Base-by-base conservation (phyloP, 2,888 invertebrate genomes). In the Hemicrepidius hirtus region DNA sequence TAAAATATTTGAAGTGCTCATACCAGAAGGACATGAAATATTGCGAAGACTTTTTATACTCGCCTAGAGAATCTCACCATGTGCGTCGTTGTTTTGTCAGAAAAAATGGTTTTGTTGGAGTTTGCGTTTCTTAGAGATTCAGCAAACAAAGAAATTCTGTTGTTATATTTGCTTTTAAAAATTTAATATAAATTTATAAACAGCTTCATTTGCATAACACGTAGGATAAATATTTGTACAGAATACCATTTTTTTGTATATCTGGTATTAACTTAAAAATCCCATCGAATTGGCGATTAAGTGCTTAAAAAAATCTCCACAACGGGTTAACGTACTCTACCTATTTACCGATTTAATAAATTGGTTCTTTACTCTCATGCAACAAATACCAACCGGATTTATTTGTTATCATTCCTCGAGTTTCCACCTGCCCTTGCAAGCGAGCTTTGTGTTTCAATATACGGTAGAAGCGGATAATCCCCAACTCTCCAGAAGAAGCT, bases 381-480 rank as follows among this genome's bases (percentile, higher is more conserved):
- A 65, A 59, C 49, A 53, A 66, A 62, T 63, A 49, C 59, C 46
- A 18, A 28, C 40, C 53, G 62, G 55, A 71, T 71, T 75, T 69
- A 74, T 74, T 71, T 76, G 71, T 65, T 68, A 76, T 77, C 72
- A 70, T 73, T 66, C 40, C 66, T 46, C 53, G 68, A 65, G 62
- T 77, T 76, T 75, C 74, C 75, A 76, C 76, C 71, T 76, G 73
- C 70, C 50, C 66, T 75, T 63, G 63, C 49, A 53, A 67, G 66
- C 65, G 64, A 74, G 73, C 59, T 75, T 75, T 75, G 71, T 67
- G 64, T 62, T 74, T 70, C 74, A 71, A 75, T 73, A 70, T 65
- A 66, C 73, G 73, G 55, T 65, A 60, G 59, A 63, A 50, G 49
- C 53, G 65, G 74, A 73, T 76, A 76, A 76, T 76, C 76, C 72